A percentile compares a stretch with the other conserved stretches of the same genome.
Evolutionary conservation across 2,797 vertebrate genomes (phyloP).

Genomic region (Euthynnus affinis): DNA sequence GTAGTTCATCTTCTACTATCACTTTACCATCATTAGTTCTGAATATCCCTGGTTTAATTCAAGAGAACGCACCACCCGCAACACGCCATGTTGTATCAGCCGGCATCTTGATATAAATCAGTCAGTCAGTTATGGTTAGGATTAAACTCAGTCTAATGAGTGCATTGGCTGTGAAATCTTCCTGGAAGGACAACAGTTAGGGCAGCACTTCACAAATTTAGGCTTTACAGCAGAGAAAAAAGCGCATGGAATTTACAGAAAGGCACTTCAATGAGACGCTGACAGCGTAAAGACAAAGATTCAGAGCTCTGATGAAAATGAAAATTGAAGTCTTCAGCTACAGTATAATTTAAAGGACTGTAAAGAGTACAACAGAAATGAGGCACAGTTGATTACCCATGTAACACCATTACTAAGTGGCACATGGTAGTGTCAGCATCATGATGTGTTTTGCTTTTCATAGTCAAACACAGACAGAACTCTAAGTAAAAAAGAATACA

Average conservation of each 20-base stretch:
- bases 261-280: slow-evolving; percentile 53
- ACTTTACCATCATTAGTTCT: too few relatives aligned
- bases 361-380: slow-evolving; percentile 18
- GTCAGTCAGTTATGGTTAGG: too few relatives aligned
- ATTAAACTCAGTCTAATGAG: slow-evolving; percentile 51
- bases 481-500: neutral
- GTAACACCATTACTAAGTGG: neutral
- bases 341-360: slow-evolving; percentile 46
- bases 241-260: slow-evolving; percentile 47
- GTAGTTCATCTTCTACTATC: too few relatives aligned
- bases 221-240: slow-evolving; percentile 56
- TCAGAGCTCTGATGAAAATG: slow-evolving; percentile 48
- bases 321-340: slow-evolving; percentile 43
- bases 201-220: slow-evolving; percentile 59
- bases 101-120: too few relatives aligned
- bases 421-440: neutral
- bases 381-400: slow-evolving; percentile 22
- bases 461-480: neutral
- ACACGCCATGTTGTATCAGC: too few relatives aligned
- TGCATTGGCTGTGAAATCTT: slow-evolving; percentile 52
- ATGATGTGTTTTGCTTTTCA: neutral
- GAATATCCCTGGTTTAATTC: too few relatives aligned
- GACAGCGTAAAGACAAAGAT: slow-evolving; percentile 21
- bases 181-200: slow-evolving; percentile 59
- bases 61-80: too few relatives aligned